These are phyloP conservation scores for Drosophila seguyi DNA, from an alignment of 1,140 invertebrate species.

Conservation along the genomic window DNA sequence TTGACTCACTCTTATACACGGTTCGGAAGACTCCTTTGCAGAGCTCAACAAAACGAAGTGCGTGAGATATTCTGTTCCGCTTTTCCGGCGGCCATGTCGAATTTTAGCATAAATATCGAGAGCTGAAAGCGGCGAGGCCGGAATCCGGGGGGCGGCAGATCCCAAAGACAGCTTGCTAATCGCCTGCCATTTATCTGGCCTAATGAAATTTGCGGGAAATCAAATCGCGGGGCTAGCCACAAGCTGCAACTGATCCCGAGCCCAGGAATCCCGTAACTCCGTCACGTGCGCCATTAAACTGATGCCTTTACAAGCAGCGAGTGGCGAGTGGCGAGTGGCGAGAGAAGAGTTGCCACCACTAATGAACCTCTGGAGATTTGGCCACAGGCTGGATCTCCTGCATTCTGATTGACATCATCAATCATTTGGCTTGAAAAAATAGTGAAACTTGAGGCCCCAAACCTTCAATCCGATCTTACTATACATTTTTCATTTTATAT, in stretches of 20 bases:
- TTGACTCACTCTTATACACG: not conserved
- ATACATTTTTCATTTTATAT: not conserved
- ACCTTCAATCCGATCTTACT: not conserved
- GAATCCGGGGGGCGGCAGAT: not conserved
- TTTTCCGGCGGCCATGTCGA: constrained; percentile 63
- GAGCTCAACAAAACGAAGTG: constrained; percentile 22
- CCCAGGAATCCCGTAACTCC: constrained; percentile 4
- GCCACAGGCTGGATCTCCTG: not conserved
- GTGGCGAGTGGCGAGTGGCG: not conserved
- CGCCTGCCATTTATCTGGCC: constrained; percentile 83
- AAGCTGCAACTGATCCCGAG: constrained; percentile 42
- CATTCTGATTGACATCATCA: not conserved
- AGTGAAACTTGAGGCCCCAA: not conserved
- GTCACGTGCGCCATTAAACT: constrained; percentile 83
- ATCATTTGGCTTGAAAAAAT: not conserved
- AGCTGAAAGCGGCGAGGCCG: not conserved
- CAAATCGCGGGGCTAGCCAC: constrained; percentile 46
- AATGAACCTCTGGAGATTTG: constrained; percentile 67
- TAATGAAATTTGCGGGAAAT: constrained; percentile 84
- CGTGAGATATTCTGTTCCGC: constrained; percentile 57
- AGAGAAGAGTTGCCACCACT: constrained; percentile 9
- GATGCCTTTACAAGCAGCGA: constrained; percentile 48
- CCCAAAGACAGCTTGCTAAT: constrained; percentile 66
- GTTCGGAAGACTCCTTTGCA: not conserved
- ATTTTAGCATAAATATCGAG: constrained; percentile 79